Evolutionary conservation across 2,888 invertebrate genomes (phyloP).

Genomic region (Cryptocephalus moraei): DNA sequence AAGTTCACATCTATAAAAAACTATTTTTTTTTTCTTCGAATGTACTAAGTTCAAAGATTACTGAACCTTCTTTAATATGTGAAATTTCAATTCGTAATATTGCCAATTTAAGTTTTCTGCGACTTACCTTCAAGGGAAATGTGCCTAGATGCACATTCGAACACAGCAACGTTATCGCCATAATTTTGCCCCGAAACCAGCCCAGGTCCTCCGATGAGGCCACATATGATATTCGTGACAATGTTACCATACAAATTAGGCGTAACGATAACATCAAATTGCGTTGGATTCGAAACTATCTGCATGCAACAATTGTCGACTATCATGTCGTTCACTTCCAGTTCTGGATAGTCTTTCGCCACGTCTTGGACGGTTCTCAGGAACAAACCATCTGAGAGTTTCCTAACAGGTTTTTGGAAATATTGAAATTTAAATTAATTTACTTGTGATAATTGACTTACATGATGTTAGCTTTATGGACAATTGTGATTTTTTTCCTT

Average conservation of each 20-base stretch:
- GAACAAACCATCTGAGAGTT: slow-evolving; percentile 30
- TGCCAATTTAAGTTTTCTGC: too few species aligned
- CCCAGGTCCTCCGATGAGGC: slow-evolving; percentile 29
- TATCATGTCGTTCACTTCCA: slow-evolving; percentile 25
- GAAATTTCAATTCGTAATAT: too few species aligned
- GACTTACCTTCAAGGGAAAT: slow-evolving; percentile 15
- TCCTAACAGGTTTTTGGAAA: slow-evolving; percentile 17
- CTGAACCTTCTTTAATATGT: too few species aligned
- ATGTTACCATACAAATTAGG: slow-evolving; percentile 33
- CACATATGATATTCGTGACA: slow-evolving; percentile 27
- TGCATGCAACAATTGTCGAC: slow-evolving; percentile 30
- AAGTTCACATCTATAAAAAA: too few species aligned
- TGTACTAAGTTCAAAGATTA: too few species aligned
- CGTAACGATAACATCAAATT: slow-evolving; percentile 29
- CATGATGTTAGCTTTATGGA: slow-evolving; percentile 53
- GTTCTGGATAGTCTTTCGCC: slow-evolving; percentile 24
- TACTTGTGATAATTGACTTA: slow-evolving; percentile 14
- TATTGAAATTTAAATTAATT: slow-evolving; percentile 7
- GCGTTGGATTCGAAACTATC: slow-evolving; percentile 24
- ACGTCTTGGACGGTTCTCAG: slow-evolving; percentile 23
- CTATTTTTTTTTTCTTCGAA: too few species aligned
- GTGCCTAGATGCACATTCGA: slow-evolving; percentile 27
- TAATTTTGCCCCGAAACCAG: slow-evolving; percentile 27
- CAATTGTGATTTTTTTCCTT: slow-evolving; percentile 50
- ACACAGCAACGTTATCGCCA: slow-evolving; percentile 26